Evolutionary conservation across 2,888 invertebrate species (phyloP), one percentile per base, ranked within the genome.

Genomic region (Drosophila parthenogenetica): DNA sequence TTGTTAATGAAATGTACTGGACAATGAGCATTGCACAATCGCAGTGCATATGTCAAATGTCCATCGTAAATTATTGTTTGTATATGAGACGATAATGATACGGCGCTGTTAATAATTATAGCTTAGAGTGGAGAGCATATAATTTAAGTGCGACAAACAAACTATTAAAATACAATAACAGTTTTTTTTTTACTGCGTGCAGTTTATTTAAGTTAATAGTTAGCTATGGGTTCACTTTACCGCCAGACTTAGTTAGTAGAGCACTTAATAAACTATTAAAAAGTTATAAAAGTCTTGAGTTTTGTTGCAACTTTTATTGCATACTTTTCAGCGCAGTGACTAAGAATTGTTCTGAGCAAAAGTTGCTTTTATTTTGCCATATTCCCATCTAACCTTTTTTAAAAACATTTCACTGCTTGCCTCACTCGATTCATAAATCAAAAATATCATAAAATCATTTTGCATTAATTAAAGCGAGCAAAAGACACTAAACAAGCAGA

Each of bases 1-100:
- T 70, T 85, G 82, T 87, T 87, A 73, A 87, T 84, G 87, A 81
- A 87, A 87, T 76, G 65, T 67, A 40, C 69, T 59, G 80, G 87
- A 87, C 87, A 83, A 84, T 80, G 75, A 68, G 57, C 3, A 78
- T 85, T 84, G 85, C 83, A 87, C 76, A 87, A 84, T 77, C 58
- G 48, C 50, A 57, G 65, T 79, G 74, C 78, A 74, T 70, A 77
- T 77, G 76, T 77, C 76, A 73, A 77, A 64, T 49, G 73, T 62
- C 49, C 40, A 54, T 61, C 19, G 60, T 65, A 74, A 68, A 57
- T 68, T 65, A 49, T 61, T 39, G 58, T 50, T 61, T 32, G 32
- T 58, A 35, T 64, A 48, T 59, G 70, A 63, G 35, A 53, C 43
- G 60, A 48, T 73, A 69, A 65, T 74, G 46, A 58, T 57, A 69